Percentiles rank a stretch among this genome's conserved stretches.
phyloP scores from a whole-genome alignment of 2,888 invertebrate genomes.

The Tiliacea citrago region DNA sequence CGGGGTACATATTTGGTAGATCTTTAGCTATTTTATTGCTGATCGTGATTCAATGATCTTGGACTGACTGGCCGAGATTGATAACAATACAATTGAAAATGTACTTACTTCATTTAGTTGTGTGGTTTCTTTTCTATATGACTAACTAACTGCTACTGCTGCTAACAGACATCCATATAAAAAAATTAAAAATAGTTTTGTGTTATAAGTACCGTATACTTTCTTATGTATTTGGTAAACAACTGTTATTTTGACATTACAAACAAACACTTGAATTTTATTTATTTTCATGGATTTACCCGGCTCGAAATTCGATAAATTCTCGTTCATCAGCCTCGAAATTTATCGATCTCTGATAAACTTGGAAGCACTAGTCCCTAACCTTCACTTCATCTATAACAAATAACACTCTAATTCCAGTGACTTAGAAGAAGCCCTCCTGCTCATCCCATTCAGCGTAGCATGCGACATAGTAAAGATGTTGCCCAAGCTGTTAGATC shows the following conservation, averaged over 20 bases:
- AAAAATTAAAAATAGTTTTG: no score
- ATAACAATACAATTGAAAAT: neutral
- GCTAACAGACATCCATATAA: no score
- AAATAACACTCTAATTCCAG: conserved; percentile 85
- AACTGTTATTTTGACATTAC: no score
- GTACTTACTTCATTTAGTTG: no score
- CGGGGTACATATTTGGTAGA: neutral
- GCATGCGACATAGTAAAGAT: conserved; percentile 94
- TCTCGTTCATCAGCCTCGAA: neutral
- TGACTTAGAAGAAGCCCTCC: conserved; percentile 97
- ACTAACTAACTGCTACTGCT: no score
- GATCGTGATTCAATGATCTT: neutral
- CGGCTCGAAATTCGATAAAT: neutral
- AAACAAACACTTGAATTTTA: no score
- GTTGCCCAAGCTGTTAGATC: conserved; percentile 92
- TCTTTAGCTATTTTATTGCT: neutral
- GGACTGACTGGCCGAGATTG: no score
- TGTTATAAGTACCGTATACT: no score
- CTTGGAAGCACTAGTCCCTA: neutral
- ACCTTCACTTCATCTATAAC: neutral
- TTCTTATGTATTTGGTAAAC: no score
- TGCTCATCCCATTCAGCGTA: conserved; percentile 95
- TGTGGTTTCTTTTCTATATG: no score
- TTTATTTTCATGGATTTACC: no score
- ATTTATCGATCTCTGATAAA: neutral